phyloP scores from a whole-genome alignment of 1,140 invertebrate genomes.

The Phortica variegata region DNA sequence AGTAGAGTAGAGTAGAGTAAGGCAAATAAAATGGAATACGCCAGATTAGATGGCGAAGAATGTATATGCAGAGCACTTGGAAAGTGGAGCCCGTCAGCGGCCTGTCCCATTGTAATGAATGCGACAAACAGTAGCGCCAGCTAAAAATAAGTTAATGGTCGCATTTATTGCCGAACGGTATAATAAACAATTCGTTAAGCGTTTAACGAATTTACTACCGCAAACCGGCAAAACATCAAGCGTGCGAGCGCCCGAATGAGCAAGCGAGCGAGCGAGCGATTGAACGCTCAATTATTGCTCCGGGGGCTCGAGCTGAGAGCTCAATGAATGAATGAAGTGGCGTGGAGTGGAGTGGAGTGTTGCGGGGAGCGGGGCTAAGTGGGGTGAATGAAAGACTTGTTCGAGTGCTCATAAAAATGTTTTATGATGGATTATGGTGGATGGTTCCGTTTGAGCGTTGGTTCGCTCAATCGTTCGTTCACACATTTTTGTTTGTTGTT shows the following conservation, averaged over 20 bases:
- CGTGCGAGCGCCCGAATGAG: no score
- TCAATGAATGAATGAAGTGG: conserved; percentile 16
- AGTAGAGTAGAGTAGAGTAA: conserved; percentile 2
- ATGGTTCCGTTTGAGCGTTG: conserved; percentile 16
- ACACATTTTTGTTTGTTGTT: no score
- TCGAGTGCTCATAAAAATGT: conserved; percentile 50
- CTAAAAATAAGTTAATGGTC: conserved; percentile 47
- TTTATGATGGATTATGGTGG: conserved; percentile 47
- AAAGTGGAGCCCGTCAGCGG: no score
- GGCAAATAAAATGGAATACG: background rate
- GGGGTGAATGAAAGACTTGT: conserved; percentile 26
- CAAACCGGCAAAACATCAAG: conserved; percentile 24
- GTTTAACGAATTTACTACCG: conserved; percentile 52
- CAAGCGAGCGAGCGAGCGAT: no score
- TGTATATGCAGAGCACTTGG: no score
- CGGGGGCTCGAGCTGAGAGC: no score
- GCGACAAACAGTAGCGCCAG: conserved; percentile 37
- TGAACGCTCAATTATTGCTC: no score
- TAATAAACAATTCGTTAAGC: conserved; percentile 53
- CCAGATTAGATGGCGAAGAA: background rate
- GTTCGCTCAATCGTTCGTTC: background rate
- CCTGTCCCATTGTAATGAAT: conserved; percentile 2
- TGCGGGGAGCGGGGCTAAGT: conserved; percentile 4
- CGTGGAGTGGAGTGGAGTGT: background rate
- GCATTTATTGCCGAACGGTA: conserved; percentile 51